These are phyloP conservation scores for Philhelius pedissequus DNA, from an alignment of 2,888 invertebrate species.

Conservation along the genomic window DNA sequence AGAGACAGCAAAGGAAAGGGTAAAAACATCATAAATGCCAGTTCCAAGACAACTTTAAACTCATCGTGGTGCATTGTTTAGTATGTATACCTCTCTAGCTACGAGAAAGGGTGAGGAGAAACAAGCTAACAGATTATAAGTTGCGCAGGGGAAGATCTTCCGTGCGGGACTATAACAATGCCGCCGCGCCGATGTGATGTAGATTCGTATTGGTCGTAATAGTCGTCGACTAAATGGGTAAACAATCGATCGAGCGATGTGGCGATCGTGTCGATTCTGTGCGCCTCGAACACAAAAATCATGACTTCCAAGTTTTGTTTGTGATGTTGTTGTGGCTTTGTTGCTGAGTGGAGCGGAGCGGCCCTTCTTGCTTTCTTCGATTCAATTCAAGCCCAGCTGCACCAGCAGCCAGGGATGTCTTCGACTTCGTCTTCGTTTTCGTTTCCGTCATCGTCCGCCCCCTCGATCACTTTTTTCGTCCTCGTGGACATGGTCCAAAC, in stretches of 20 bases:
- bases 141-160: neutral
- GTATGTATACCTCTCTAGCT: neutral
- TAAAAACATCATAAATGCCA: conserved; percentile 61
- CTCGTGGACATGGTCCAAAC: conserved; percentile 16
- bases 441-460: no score
- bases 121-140: neutral
- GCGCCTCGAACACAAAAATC: conserved; percentile 68
- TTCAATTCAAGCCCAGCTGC: neutral
- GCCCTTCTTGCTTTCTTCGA: neutral
- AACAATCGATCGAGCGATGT: conserved; percentile 76
- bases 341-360: no score
- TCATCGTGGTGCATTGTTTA: conserved; percentile 43
- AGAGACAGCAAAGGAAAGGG: no score
- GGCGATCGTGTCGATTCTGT: conserved; percentile 73
- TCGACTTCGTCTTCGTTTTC: no score
- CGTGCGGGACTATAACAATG: conserved; percentile 34
- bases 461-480: no score
- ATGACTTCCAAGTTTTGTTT: conserved; percentile 64
- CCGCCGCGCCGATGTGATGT: conserved; percentile 53
- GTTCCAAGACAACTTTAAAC: conserved; percentile 24
- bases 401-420: neutral
- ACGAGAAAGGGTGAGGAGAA: neutral
- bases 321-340: conserved; percentile 2
- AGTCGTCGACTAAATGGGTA: conserved; percentile 75
- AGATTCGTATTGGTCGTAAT: conserved; percentile 40